phyloP scores from a whole-genome alignment of 1,140 invertebrate genomes.

The Geopemphigus sp. region DNA sequence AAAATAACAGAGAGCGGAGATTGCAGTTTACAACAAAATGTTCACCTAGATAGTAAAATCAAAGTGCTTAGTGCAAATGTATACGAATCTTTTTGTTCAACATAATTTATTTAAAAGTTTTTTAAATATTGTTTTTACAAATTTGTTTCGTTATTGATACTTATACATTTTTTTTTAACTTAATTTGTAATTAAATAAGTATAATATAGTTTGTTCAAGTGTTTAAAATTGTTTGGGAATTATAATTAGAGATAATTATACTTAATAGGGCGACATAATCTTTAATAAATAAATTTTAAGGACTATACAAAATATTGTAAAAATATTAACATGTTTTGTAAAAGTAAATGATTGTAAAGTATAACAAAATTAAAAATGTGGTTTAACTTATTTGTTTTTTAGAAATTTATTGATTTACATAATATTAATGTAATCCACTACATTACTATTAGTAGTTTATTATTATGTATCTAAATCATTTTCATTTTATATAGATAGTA shows the following conservation, averaged over 20 bases:
- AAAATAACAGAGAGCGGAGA: conserved; percentile 36
- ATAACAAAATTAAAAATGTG: background rate
- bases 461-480: too few relatives aligned
- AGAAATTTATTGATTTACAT: too few relatives aligned
- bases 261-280: background rate
- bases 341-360: background rate
- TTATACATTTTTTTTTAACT: background rate
- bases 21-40: conserved; percentile 33
- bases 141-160: background rate
- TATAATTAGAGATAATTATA: too few relatives aligned
- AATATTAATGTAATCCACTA: too few relatives aligned
- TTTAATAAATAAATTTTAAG: background rate
- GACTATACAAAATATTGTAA: background rate
- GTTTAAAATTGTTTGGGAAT: background rate
- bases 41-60: conserved; percentile 33
- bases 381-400: background rate
- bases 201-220: background rate
- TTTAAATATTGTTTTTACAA: background rate
- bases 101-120: conserved; percentile 23
- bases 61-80: conserved; percentile 44
- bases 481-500: too few relatives aligned
- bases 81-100: conserved; percentile 30
- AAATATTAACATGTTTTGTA: conserved; percentile 1
- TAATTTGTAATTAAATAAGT: background rate
- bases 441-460: too few relatives aligned